phyloP scores from a whole-genome alignment of 53 echinoderm and acorn worm species.

The Patiria pectinifera region DNA sequence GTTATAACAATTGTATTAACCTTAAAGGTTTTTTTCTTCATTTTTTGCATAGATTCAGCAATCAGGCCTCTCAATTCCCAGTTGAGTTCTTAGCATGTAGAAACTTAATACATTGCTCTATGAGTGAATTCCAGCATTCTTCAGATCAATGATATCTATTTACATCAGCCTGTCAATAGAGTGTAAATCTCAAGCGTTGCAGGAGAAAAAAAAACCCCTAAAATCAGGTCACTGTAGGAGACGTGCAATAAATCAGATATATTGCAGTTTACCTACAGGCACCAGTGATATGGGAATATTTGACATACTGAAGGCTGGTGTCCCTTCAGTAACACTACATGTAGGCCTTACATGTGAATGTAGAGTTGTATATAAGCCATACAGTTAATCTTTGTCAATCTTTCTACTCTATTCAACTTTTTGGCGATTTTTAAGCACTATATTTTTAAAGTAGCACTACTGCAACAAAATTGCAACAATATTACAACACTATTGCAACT shows the following conservation, averaged over 20 bases:
- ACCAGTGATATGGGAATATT: conserved; percentile 16
- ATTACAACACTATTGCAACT: too few species aligned
- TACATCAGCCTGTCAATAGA: conserved; percentile 40
- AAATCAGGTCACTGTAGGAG: conserved; percentile 25
- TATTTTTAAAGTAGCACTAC: too few species aligned
- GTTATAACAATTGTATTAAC: too few species aligned
- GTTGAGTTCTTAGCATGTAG: not conserved
- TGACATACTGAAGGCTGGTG: not conserved
- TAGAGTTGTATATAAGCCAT: not conserved
- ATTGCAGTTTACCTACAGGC: conserved; percentile 1
- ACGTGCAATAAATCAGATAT: conserved; percentile 36
- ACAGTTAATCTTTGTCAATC: not conserved
- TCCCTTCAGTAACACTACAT: not conserved
- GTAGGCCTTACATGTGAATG: not conserved
- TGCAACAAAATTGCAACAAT: too few species aligned
- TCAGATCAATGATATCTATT: conserved; percentile 41
- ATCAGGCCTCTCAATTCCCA: too few species aligned
- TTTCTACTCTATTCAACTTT: too few species aligned
- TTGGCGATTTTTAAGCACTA: too few species aligned
- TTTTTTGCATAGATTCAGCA: too few species aligned
- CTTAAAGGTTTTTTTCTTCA: too few species aligned
- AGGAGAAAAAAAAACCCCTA: not conserved
- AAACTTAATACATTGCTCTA: not conserved
- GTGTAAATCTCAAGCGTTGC: conserved; percentile 19
- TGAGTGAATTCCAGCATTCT: conserved; percentile 35